Evolutionary conservation across 2,797 vertebrate genomes (phyloP), one percentile per base, ranked within the genome.

Genomic region (Silurus lanzhouensis): DNA sequence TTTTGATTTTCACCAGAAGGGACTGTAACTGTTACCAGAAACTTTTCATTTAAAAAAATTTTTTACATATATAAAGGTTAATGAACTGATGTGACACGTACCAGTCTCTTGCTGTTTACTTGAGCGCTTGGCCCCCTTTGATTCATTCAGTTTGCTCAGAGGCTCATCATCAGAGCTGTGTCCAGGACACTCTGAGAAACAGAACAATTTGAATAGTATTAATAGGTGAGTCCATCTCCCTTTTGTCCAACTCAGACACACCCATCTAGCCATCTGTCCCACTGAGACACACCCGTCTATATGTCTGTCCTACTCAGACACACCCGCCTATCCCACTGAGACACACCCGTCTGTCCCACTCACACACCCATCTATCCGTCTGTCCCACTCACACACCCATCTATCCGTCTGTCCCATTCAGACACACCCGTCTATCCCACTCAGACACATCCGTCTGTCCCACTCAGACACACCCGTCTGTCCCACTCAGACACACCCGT

Each of bases 141-240:
- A 72, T 60, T 72, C 19, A 3, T 8, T 10, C 77, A 72, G 13
- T 64, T 80, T 80, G 57, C 38, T 85, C 58, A 71, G 57, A 31
- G 76, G 76, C 44, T 85, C 84, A 3, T n/a, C 44, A 15, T 85
- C 84, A 52, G 84, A 81, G 44, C 63, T 81, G 67, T 72, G 77
- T 64, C 25, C 58, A 55, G 68, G 58, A 63, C 57, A 72, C 19
- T 74, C 84, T 85, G 48, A n/a, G 1, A 25, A 70, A 4, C 46
- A 48, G 31, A 5, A 17, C 0, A n/a, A 71, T 48, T 48, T 7
- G 48, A 52, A 52, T 52, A 10, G 48, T 52, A 7, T 7, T 7
- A 52, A 52, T 52, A 38, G 48, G 48, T 52, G 1, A 52, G 48
- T 52, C 48, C 48, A 52, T 52, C 48, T 52, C 48, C 38, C 38